Conservation (phyloP, 2,888 invertebrate species). For the Steinernema carpocapsae region DNA sequence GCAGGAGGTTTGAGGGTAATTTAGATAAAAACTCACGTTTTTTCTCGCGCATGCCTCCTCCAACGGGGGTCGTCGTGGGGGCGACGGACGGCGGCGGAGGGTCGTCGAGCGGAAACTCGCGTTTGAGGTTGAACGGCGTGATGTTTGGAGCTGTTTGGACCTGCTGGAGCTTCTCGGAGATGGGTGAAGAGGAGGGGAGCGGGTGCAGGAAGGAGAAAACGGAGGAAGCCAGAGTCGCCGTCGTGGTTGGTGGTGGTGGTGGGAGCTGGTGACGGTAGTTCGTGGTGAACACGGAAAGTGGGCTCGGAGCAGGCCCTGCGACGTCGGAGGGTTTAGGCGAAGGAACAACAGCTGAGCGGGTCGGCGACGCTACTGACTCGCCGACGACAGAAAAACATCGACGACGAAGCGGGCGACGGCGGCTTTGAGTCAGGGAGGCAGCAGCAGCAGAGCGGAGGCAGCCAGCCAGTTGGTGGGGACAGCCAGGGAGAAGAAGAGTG, state of each 20-base stretch:
- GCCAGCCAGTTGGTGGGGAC: constrained; percentile 10
- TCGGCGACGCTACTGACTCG: constrained; percentile 2
- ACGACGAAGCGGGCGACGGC: constrained; percentile 5
- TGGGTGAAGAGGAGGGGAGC: constrained; percentile 18
- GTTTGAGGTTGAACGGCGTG: constrained; percentile 24
- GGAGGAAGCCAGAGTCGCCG: constrained; percentile 30
- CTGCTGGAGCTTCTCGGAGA: constrained; percentile 24
- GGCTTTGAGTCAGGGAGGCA: constrained; percentile 30
- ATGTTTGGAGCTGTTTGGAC: constrained; percentile 5
- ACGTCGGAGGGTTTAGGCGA: constrained; percentile 22
- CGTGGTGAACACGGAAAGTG: constrained; percentile 12
- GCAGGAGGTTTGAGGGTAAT: neutral
- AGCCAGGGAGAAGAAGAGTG: constrained; percentile 17
- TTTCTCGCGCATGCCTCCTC: constrained; percentile 31
- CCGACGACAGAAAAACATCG: constrained; percentile 25
- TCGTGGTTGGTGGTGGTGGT: neutral
- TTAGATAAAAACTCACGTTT: constrained; percentile 2
- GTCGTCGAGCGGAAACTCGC: constrained; percentile 24
- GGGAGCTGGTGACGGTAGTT: constrained; percentile 15
- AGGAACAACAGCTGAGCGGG: constrained; percentile 33
- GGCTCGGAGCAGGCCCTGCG: neutral
- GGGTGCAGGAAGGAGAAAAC: constrained; percentile 23
- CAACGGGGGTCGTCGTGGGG: neutral
- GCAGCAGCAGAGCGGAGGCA: constrained; percentile 30
- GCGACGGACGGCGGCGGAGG: constrained; percentile 15